Base-by-base conservation (phyloP, 2,113 vertebrate species). In the Lontra canadensis region DNA sequence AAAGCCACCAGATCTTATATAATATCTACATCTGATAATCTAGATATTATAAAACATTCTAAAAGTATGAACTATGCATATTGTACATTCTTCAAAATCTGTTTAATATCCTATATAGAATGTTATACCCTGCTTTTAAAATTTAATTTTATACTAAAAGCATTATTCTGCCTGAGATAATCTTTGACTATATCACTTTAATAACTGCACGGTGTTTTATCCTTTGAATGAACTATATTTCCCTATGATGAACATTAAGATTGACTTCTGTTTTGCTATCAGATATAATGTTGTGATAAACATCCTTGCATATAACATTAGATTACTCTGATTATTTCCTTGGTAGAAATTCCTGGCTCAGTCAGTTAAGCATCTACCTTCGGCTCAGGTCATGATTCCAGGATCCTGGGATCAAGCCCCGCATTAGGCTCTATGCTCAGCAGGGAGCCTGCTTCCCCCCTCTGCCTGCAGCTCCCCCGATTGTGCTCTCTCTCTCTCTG, bases 181-280 rank as follows among this genome's bases (percentile, higher is more conserved):
- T 90, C 67, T 90, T 86, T 78, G 20, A 80, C 78, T 82, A 61
- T 42, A 59, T 59, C 63, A 87, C 95, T 94, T 87, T 90, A 95
- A 57, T 83, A 55, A 78, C 14, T 67, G 2, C 57, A 59, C 7
- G 69, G 63, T 90, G 20, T 88, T 84, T 94, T 26, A 83, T 57
- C 44, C 44, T 88, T 71, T 55, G n/a, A 82, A 83, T 78, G 47
- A 95, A 74, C 34, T 90, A 42, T 0, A 79, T 82, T 93, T 86
- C 85, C 74, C 15, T 78, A 23, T 65, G 63, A 52, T 71, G 57
- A 96, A 84, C 29, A 39, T 3, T 63, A 65, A 52, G 61, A 47
- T 59, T 59, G 74, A 67, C 82, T 87, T 89, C 13, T 42, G 21
- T 74, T 96, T 97, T 94, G 71, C 49, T 89, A 39, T 90, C 18